Conservation (phyloP, 2,797 vertebrate genomes). For the Neostethus bicornis region DNA sequence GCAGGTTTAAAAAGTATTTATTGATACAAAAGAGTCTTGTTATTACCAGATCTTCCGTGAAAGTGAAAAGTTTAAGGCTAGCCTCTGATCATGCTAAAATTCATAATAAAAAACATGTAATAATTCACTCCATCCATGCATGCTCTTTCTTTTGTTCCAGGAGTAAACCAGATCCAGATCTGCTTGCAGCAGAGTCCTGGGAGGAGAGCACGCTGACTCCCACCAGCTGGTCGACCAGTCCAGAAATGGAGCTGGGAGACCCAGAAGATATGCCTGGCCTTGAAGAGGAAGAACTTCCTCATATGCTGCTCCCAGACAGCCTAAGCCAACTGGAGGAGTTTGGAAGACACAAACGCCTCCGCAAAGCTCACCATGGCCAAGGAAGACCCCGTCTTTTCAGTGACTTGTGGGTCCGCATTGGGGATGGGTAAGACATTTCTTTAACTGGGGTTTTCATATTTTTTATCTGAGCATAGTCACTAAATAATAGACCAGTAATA, state of each 20-base stretch:
- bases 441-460: not conserved
- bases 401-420: slow-evolving; percentile 97
- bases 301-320: slow-evolving; percentile 93
- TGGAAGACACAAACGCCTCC: slow-evolving; percentile 90
- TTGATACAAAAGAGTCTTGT: not conserved
- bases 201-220: slow-evolving; percentile 45
- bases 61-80: slow-evolving; percentile 15
- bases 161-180: slow-evolving; percentile 45
- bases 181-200: slow-evolving; percentile 41
- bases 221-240: slow-evolving; percentile 68
- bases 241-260: slow-evolving; percentile 66
- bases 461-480: no score
- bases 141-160: slow-evolving; percentile 31
- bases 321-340: slow-evolving; percentile 98
- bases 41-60: slow-evolving; percentile 17
- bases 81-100: not conserved
- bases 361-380: slow-evolving; percentile 86
- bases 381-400: slow-evolving; percentile 90
- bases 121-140: slow-evolving; percentile 6
- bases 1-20: slow-evolving; percentile 13
- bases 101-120: slow-evolving; percentile 3
- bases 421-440: slow-evolving; percentile 85
- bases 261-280: slow-evolving; percentile 46
- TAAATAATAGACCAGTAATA: no score
- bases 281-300: slow-evolving; percentile 81